A percentile compares a stretch with the other conserved stretches of the same genome.
Evolutionary conservation across 2,888 invertebrate species (phyloP).

Genomic region (Nesidiocoris tenuis): DNA sequence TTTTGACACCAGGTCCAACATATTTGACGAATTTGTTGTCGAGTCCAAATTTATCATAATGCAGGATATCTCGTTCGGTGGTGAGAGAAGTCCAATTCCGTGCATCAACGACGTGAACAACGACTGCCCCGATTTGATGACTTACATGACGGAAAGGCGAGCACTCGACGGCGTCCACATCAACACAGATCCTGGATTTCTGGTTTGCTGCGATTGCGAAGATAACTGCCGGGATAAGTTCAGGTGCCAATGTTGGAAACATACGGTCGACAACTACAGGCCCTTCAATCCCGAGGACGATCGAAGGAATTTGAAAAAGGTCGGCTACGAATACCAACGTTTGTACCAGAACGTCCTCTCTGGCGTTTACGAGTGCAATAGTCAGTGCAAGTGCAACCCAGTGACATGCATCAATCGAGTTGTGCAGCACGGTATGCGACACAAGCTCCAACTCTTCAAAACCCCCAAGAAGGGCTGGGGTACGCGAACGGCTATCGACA

Average conservation of each 20-base stretch:
- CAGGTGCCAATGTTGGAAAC: slow-evolving; percentile 87
- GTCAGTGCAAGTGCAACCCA: slow-evolving; percentile 71
- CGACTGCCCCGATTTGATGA: slow-evolving; percentile 78
- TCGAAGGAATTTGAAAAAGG: slow-evolving; percentile 56
- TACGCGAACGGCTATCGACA: slow-evolving; percentile 88
- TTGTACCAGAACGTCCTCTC: slow-evolving; percentile 81
- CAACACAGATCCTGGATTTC: slow-evolving; percentile 79
- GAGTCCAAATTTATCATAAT: slow-evolving; percentile 55
- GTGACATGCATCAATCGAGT: slow-evolving; percentile 88
- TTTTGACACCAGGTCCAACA: slow-evolving; percentile 74
- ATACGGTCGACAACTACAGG: slow-evolving; percentile 75
- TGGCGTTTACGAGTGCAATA: slow-evolving; percentile 96
- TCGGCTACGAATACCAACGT: slow-evolving; percentile 82
- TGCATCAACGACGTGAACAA: slow-evolving; percentile 88
- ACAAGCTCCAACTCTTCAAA: slow-evolving; percentile 91
- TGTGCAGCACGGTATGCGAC: slow-evolving; percentile 85
- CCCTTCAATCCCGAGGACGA: slow-evolving; percentile 51
- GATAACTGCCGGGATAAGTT: slow-evolving; percentile 86
- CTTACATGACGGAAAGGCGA: slow-evolving; percentile 77
- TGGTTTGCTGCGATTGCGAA: no score
- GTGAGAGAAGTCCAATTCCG: not conserved
- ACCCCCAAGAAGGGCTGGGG: slow-evolving; percentile 96
- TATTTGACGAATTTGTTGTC: slow-evolving; percentile 80
- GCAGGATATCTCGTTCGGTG: slow-evolving; percentile 70
- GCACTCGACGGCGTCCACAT: slow-evolving; percentile 72